Conservation (phyloP, 2,797 vertebrate genomes). For the Etheostoma perlongum region DNA sequence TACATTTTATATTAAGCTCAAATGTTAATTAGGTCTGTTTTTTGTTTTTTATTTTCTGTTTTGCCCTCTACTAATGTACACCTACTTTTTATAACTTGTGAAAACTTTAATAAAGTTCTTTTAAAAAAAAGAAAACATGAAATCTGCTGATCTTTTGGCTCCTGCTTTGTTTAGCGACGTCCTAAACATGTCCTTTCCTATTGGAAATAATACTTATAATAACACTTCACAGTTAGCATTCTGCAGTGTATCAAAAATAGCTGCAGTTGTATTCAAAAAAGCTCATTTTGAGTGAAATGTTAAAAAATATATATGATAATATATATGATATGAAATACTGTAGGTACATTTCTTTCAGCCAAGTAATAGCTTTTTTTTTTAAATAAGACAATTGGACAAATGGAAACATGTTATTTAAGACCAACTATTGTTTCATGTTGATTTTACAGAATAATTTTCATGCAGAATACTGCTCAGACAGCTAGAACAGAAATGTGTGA, state of each 20-base stretch:
- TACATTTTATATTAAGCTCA: no score
- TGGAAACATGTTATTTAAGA: no score
- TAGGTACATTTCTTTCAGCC: not conserved
- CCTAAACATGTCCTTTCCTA: not conserved
- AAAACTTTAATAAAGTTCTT: no score
- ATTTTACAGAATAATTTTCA: not conserved
- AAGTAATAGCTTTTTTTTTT: not conserved
- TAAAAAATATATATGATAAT: not conserved
- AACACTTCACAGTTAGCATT: constrained; percentile 6
- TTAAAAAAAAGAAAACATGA: not conserved
- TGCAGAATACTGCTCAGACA: not conserved
- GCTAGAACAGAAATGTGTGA: no score
- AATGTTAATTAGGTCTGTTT: no score
- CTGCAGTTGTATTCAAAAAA: not conserved
- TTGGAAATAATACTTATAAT: not conserved
- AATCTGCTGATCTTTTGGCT: constrained; percentile 21
- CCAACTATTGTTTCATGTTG: not conserved
- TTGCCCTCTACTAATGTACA: no score
- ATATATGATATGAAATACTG: not conserved
- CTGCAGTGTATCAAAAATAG: not conserved
- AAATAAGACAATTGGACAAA: no score
- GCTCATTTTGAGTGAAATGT: not conserved
- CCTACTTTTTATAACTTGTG: no score
- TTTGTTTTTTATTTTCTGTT: no score
- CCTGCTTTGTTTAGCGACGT: not conserved